These are phyloP conservation scores for Venustaconcha ellipsiformis DNA, from an alignment of 1,140 invertebrate species.

Conservation along the genomic window DNA sequence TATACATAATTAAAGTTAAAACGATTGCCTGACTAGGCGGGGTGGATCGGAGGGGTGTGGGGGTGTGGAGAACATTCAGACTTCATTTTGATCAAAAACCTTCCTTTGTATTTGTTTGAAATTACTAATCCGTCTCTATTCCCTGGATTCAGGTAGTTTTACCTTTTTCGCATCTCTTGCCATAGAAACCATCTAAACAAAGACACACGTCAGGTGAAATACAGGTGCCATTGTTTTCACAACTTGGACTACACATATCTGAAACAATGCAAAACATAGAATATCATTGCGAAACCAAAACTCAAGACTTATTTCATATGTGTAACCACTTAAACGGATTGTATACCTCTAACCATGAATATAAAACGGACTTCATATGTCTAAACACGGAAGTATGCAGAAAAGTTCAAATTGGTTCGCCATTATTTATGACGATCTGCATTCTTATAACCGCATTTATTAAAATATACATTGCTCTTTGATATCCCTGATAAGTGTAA, in stretches of 20 bases:
- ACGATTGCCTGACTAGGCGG: too few relatives aligned
- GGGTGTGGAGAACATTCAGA: slow-evolving; percentile 8
- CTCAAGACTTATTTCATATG: neutral
- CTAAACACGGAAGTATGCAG: too few relatives aligned
- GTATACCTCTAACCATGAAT: too few relatives aligned
- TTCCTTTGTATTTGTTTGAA: neutral
- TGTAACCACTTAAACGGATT: too few relatives aligned
- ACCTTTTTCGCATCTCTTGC: slow-evolving; percentile 58
- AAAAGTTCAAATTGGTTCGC: too few relatives aligned
- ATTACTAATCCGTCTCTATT: neutral
- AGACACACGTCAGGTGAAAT: slow-evolving; percentile 58
- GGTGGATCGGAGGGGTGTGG: too few relatives aligned
- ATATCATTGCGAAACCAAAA: neutral
- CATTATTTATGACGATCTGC: too few relatives aligned
- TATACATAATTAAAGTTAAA: too few relatives aligned
- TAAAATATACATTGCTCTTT: too few relatives aligned
- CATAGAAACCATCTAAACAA: slow-evolving; percentile 55
- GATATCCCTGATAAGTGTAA: too few relatives aligned
- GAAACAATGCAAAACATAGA: slow-evolving; percentile 5
- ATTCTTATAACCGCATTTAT: too few relatives aligned
- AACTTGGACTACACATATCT: slow-evolving; percentile 60
- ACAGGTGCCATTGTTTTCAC: slow-evolving; percentile 64
- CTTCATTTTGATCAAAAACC: neutral
- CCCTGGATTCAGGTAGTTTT: neutral
- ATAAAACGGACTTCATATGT: too few relatives aligned